Base-by-base conservation (phyloP, 2,113 vertebrate species). In the Callorhinus ursinus region DNA sequence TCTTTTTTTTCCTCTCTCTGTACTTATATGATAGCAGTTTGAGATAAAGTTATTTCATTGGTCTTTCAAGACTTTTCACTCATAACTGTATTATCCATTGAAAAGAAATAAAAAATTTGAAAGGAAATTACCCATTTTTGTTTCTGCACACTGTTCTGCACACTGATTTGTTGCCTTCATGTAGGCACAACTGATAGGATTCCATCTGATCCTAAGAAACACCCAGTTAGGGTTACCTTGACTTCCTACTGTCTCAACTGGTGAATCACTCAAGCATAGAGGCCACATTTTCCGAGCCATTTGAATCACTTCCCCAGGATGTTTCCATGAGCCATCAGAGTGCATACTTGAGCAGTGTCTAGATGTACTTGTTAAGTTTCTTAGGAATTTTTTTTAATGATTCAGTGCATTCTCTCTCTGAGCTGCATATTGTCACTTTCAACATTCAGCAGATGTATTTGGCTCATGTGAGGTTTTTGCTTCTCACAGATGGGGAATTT, bases 311-410 rank as follows among this genome's bases (percentile, higher is more conserved):
- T 91, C 82, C 74, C 87, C 33, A 13, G 69, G 93, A 97, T 90
- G 55, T 97, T 97, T 97, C 95, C 89, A 94, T 95, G 93, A 97
- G 92, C 96, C 90, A 80, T 85, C 36, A 12, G 49, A 65, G 49
- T 0, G 0, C 97, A 97, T 98, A 97, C 90, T 88, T 97, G 59
- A 96, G 90, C 76, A 63, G 88, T 96, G 95, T 96, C 97, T 97
- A 85, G 92, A 96, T 98, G 96, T 97, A 93, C 97, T 98, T 91
- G 90, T 97, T 92, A 97, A 97, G 96, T 94, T 92, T 96, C 97
- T 97, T 53, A 90, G 97, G 98, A 98, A 98, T 97, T 95, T 96
- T 95, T 74, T 72, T 85, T 77, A 95, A 96, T 97, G 98, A 98
- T 96, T 95, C 96, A 97, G n/a, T 93, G 96, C 95, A 90, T 96